A percentile compares a stretch with the other conserved stretches of the same genome.
phyloP scores from a whole-genome alignment of 2,888 invertebrate species.

The Auanema freiburgensis region DNA sequence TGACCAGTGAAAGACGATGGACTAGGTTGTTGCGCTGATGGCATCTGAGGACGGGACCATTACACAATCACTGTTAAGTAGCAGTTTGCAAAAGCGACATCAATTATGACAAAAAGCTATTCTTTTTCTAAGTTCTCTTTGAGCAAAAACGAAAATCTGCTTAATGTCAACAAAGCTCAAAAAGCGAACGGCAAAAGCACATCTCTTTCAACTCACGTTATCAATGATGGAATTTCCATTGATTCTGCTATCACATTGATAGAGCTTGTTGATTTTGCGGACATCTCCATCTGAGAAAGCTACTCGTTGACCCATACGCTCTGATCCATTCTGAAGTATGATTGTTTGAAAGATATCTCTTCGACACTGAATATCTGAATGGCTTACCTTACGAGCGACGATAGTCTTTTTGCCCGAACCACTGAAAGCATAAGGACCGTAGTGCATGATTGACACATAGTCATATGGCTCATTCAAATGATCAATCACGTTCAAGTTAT shows the following conservation, averaged over 20 bases:
- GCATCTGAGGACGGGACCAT: no score
- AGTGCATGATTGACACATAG: conserved; percentile 64
- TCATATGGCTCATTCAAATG: conserved; percentile 57
- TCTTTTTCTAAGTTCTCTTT: neutral
- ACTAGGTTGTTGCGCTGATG: no score
- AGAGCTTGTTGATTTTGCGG: conserved; percentile 1
- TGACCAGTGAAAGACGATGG: no score
- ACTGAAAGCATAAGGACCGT: conserved; percentile 60
- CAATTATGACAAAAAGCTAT: neutral
- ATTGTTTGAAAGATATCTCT: neutral
- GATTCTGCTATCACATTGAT: conserved; percentile 16
- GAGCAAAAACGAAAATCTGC: neutral
- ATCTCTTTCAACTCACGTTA: conserved; percentile 1
- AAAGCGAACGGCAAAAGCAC: conserved; percentile 2
- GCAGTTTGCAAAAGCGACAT: neutral
- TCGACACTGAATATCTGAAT: neutral
- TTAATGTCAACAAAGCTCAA: neutral
- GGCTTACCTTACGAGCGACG: conserved; percentile 51
- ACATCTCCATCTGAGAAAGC: conserved; percentile 6
- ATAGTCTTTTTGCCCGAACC: conserved; percentile 62
- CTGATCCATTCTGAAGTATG: conserved; percentile 50
- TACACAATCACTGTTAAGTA: neutral
- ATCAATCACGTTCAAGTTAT: conserved; percentile 56
- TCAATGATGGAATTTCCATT: conserved; percentile 16
- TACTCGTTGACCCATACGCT: conserved; percentile 61